These are phyloP conservation scores for Epinephelus lanceolatus DNA, from an alignment of 2,113 vertebrate species.

Conservation along the genomic window DNA sequence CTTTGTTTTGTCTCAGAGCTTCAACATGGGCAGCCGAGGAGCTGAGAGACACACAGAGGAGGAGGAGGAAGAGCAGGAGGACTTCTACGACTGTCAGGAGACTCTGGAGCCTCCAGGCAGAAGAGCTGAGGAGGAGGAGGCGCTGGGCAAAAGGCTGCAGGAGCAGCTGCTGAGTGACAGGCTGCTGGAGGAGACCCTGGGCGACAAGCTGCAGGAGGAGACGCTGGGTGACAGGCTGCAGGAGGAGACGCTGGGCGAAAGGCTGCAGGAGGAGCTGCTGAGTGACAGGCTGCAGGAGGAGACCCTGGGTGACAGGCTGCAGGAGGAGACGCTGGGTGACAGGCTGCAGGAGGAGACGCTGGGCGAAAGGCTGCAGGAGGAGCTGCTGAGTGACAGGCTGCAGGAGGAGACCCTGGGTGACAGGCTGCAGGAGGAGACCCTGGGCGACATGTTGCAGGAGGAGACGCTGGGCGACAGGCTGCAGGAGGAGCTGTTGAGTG, in stretches of 20 bases:
- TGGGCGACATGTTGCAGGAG: neutral
- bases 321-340: neutral
- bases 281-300: neutral
- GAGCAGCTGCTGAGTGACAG: neutral
- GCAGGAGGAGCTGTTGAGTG: neutral
- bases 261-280: neutral
- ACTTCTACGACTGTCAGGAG: conserved; percentile 76
- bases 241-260: neutral
- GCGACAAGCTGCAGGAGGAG: neutral
- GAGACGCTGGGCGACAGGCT: neutral
- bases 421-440: neutral
- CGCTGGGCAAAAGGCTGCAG: conserved; percentile 28
- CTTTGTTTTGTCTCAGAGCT: neutral
- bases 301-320: neutral
- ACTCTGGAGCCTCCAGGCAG: conserved; percentile 20
- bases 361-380: neutral
- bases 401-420: neutral
- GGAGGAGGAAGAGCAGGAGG: conserved; percentile 45
- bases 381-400: neutral
- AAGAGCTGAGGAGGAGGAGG: neutral
- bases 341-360: neutral
- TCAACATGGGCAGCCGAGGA: conserved; percentile 56
- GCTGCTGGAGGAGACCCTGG: neutral
- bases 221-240: neutral
- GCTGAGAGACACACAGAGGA: conserved; percentile 17